Evolutionary conservation across 2,797 vertebrate species (phyloP), one percentile per base, ranked within the genome.

Genomic region (Diceros bicornis): DNA sequence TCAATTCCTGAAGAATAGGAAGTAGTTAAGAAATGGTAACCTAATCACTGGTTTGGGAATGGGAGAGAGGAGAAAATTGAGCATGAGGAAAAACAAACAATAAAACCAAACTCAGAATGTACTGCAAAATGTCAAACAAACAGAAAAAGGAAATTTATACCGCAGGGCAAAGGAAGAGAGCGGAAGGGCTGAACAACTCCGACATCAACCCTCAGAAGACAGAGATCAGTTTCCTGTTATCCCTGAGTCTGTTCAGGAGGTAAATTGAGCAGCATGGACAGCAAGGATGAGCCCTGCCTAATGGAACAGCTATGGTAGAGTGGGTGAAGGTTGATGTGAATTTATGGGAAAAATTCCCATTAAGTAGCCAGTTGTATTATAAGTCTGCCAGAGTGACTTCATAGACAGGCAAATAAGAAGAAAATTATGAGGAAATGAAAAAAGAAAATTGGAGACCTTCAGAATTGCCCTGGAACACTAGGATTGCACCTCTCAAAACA

Each of bases 271-370:
- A 85, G 68, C 52, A 72, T 2, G 23, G 20, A 7, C 4, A 64
- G 18, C 21, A 17, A 79, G 12, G 21, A 18, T 59, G 50, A 89
- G 44, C 6, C 20, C 79, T 5, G 29, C 11, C 0, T 0, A 47
- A 7, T 17, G 9, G 5, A 37, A 72, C 1, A 34, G 47, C 13
- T n/a, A 4, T 1, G 8, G 4, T 1, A 12, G 16, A 57, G 4
- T 11, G 18, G 50, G 12, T 62, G 71, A 82, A 64, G 4, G 1
- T 18, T 59, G 14, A 71, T 37, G 13, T 78, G 23, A 96, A 96
- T 75, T 92, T 50, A 62, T 18, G 27, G 52, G 8, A 13, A 91
- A 94, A 71, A 20, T 1, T 17, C 7, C 11, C 4, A 37, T 23
- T 83, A 66, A 47, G 13, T 21, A 91, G 17, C 32, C 37, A 71